Base-by-base conservation (phyloP, 2,888 invertebrate genomes). In the Minunthozetes semirufus region DNA sequence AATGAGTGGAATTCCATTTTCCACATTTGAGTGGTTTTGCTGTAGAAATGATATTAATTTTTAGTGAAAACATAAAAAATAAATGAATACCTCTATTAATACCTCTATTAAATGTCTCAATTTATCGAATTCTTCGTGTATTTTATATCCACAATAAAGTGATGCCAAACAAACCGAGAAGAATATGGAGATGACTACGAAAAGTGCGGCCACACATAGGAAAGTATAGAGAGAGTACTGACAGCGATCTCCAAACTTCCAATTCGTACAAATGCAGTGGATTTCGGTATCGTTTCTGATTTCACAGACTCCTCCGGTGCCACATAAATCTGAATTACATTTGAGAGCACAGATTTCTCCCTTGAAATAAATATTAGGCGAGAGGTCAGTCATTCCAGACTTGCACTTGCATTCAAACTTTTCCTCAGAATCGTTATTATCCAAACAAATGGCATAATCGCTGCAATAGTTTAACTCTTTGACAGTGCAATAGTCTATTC, bases 271-370 rank as follows among this genome's bases (percentile, higher is more conserved):
- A 29, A 56, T 50, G 38, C 72, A 72, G 33, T 72, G 56, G 11
- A 72, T 29, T n/a, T 22, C 17, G 15, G 38, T 38, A 3, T 17
- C 27, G 13, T 50, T 29, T n/a, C 56, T 19, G 17, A 72, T 46
- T 22, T 56, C 22, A 72, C 72, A 72, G 27, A 53, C 29, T 11
- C 72, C 72, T 29, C 59, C 72, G 27, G 48, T 59, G 4, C 25
- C 53, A 59, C 72, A 72, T 59, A 53, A 59, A 25, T 29, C 29
- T 9, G 25, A 4, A 33, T 50, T 50, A 13, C 72, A 72, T 72
- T 72, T 56, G n/a, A 72, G 56, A 15, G n/a, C 25, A 59, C 72
- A 72, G 17, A 33, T 22, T 59, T 72, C 72, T 13, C 72, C 72
- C n/a, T n/a, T 22, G 22, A 53, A 72, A 17, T 33, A n/a, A 11